Evolutionary conservation across 2,888 invertebrate genomes (phyloP), one percentile per base, ranked within the genome.

Genomic region (Cryptus viduatorius): DNA sequence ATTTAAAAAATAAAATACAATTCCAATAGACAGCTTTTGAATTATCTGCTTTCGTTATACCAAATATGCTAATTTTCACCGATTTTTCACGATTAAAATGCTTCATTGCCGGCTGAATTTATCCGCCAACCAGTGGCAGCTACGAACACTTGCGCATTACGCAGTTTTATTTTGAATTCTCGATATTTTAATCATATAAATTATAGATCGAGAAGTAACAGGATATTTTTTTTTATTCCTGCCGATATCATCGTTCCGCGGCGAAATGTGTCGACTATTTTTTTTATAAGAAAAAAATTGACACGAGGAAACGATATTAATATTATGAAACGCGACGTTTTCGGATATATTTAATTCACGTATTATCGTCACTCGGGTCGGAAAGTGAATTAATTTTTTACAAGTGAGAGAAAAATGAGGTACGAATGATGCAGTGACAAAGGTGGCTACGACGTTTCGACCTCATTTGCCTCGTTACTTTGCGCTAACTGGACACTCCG

Each of bases 401-500:
- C 16, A 19, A 44, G 29, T 46, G 8, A n/a, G 8, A 56, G 31
- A 16, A 72, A 76, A 53, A 19, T 29, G 50, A 29, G 29, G 10
- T 61, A 79, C 37, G 61, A 67, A 48, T 64, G 83, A 24, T 42
- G 12, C 61, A 53, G 53, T 71, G 69, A 59, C 64, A 73, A 71
- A 85, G 82, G 79, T 82, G 80, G 86, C 82, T 61, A 65, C 82
- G 81, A 59, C 71, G 71, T 71, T 78, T 19, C 72, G 71, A 75
- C 82, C 86, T 84, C 84, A 82, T 84, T 86, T 81, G 84, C 56
- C 86, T 80, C 77, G 80, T 86, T 86, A 85, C 75, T 79, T 75
- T 37, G 65, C 46, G 83, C 83, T 86, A 86, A 83, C 84, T 87
- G 79, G 79, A 86, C 84, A 84, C 72, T 78, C 69, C 31, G 24